phyloP scores from a whole-genome alignment of 2,113 vertebrate species.

The Bos taurus region DNA sequence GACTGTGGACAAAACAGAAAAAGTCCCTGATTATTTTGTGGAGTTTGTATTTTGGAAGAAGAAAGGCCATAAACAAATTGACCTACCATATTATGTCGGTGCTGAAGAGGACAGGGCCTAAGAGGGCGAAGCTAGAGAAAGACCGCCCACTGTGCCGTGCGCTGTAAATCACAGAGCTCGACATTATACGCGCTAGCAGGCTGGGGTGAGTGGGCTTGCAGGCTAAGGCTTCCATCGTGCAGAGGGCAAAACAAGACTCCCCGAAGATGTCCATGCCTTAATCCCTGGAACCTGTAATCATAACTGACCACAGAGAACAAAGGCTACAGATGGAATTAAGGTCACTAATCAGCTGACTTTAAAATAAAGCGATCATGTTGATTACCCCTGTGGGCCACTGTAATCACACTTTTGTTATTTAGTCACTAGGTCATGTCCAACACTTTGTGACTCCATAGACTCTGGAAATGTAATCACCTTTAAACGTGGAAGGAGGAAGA shows the following conservation, averaged over 20 bases:
- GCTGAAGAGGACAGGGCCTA: rapidly evolving
- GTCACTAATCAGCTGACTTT: background rate
- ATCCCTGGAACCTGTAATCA: background rate
- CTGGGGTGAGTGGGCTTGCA: background rate
- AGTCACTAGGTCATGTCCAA: background rate
- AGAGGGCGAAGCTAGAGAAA: background rate
- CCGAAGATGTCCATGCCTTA: background rate
- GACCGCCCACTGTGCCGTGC: rapidly evolving
- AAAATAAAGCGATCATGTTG: background rate
- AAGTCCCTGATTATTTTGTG: background rate
- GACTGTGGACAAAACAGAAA: background rate
- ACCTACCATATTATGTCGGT: too few species aligned
- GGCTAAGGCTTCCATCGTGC: background rate
- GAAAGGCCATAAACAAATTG: background rate
- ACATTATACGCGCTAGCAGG: rapidly evolving
- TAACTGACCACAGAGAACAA: background rate
- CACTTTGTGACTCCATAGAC: background rate
- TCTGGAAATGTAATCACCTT: background rate
- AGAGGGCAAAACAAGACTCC: too few species aligned
- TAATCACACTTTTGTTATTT: background rate
- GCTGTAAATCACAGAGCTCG: rapidly evolving
- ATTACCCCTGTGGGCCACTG: background rate
- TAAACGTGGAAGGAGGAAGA: background rate
- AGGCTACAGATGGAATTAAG: background rate
- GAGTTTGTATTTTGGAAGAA: background rate